These are phyloP conservation scores for Margarornis squamiger DNA, from an alignment of 2,797 vertebrate genomes.

Conservation along the genomic window DNA sequence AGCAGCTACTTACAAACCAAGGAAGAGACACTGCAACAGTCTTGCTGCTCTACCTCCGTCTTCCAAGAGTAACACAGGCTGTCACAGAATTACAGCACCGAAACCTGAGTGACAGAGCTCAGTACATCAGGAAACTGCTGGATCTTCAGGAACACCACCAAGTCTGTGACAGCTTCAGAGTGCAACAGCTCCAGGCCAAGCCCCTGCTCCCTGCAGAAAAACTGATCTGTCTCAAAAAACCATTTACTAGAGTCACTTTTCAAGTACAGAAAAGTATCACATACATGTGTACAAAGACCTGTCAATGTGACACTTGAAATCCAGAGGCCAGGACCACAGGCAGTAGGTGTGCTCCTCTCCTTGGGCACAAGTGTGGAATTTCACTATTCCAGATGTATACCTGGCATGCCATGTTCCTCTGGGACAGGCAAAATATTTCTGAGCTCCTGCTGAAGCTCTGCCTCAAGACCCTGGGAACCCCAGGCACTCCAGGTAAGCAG, in stretches of 20 bases:
- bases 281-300: background rate
- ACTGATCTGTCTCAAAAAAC: background rate
- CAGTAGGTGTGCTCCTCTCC: background rate
- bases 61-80: background rate
- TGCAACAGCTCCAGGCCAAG: background rate
- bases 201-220: background rate
- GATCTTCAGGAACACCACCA: background rate
- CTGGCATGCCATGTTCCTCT: background rate
- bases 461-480: background rate
- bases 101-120: background rate
- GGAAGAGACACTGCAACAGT: background rate
- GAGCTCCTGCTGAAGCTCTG: background rate
- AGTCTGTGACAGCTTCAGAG: too few species aligned
- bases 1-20: background rate
- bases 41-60: background rate
- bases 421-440: background rate
- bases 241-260: background rate
- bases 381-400: background rate
- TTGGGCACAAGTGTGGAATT: background rate
- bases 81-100: background rate
- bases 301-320: background rate
- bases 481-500: background rate
- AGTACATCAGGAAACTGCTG: background rate
- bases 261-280: background rate
- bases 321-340: background rate